Conservation (phyloP, 2,888 invertebrate species). For the Trichopoda pennipes region DNA sequence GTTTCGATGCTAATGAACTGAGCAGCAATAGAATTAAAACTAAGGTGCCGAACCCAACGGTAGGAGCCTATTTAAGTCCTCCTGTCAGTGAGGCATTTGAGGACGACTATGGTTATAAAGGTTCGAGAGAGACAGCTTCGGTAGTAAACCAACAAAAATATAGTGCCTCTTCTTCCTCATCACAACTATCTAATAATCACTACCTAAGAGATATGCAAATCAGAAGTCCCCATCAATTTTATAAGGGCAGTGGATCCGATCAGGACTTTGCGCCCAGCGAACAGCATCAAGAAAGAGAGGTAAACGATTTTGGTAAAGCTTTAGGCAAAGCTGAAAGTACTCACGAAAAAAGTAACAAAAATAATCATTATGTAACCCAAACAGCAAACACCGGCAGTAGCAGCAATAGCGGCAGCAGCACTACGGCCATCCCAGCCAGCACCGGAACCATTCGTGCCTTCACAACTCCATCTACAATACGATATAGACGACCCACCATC, state of each 20-base stretch:
- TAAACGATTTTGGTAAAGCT: constrained; percentile 75
- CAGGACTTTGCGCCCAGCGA: constrained; percentile 77
- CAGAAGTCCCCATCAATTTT: constrained; percentile 72
- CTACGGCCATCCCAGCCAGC: constrained; percentile 63
- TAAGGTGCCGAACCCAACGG: constrained; percentile 73
- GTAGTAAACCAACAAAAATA: background rate
- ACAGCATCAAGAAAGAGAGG: constrained; percentile 77
- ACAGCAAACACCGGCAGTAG: constrained; percentile 71
- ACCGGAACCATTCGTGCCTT: constrained; percentile 66
- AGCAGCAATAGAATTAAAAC: constrained; percentile 75
- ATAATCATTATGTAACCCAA: constrained; percentile 78
- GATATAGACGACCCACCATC: constrained; percentile 67
- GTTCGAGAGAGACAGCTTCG: constrained; percentile 36
- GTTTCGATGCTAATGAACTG: constrained; percentile 74
- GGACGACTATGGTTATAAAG: constrained; percentile 69
- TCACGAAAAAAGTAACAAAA: constrained; percentile 79
- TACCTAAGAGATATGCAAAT: constrained; percentile 47
- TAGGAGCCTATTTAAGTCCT: constrained; percentile 79
- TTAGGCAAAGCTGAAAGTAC: constrained; percentile 72
- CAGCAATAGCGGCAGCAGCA: constrained; percentile 63
- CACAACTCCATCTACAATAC: constrained; percentile 57
- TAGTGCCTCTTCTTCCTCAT: constrained; percentile 16
- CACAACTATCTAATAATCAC: constrained; percentile 41
- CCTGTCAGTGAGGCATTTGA: constrained; percentile 74
- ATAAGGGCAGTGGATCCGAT: constrained; percentile 75